Evolutionary conservation across 1,140 invertebrate species (phyloP).

Genomic region (Listronotus bonariensis): DNA sequence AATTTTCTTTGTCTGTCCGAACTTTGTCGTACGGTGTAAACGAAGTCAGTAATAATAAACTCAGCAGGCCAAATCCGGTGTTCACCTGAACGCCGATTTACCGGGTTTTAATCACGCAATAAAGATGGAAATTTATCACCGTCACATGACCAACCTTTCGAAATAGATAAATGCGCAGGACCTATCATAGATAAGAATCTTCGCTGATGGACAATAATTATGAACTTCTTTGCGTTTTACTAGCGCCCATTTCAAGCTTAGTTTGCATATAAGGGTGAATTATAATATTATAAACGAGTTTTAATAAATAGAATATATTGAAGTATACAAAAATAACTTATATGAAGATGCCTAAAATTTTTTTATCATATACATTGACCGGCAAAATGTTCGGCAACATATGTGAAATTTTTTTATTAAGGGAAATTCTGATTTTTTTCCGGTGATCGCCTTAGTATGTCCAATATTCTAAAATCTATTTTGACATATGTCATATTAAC

Average conservation of each 20-base stretch:
- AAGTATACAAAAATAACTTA: too few species aligned
- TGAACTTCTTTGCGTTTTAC: slow-evolving; percentile 16
- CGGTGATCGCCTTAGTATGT: too few species aligned
- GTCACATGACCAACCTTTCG: slow-evolving; percentile 23
- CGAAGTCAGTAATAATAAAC: background rate
- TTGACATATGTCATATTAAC: too few species aligned
- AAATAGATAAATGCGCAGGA: slow-evolving; percentile 22
- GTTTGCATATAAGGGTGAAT: slow-evolving; percentile 13
- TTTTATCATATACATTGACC: too few species aligned
- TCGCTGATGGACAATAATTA: slow-evolving; percentile 15
- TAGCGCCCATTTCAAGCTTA: slow-evolving; percentile 9
- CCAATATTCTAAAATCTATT: too few species aligned
- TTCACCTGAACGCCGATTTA: slow-evolving; percentile 24
- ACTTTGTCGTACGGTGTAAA: slow-evolving; percentile 9
- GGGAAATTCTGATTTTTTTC: too few species aligned
- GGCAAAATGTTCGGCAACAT: too few species aligned
- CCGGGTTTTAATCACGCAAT: slow-evolving; percentile 25
- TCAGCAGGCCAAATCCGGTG: slow-evolving; percentile 12
- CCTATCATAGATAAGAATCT: slow-evolving; percentile 20
- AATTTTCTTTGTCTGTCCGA: too few species aligned
- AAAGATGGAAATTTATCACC: slow-evolving; percentile 32
- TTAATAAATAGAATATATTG: too few species aligned
- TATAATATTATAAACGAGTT: slow-evolving; percentile 3
- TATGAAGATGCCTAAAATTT: too few species aligned
- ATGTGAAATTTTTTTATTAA: too few species aligned